Conservation (phyloP, 2,888 invertebrate genomes). For the Hydroisotoma schaefferi region DNA sequence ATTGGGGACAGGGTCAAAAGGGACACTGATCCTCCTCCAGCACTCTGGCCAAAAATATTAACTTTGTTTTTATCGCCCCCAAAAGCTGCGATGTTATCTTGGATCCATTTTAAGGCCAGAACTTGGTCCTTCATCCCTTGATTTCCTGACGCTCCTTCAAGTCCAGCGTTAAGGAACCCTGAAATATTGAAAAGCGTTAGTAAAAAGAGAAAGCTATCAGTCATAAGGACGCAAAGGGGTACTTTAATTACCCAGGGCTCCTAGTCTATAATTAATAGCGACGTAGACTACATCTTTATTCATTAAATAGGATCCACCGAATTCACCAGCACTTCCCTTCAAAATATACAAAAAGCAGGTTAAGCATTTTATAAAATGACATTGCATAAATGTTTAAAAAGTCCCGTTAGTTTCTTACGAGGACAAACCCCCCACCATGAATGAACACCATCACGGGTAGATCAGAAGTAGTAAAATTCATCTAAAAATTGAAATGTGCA, state of each 20-base stretch:
- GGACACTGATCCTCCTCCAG: constrained; percentile 30
- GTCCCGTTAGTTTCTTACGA: too few species aligned
- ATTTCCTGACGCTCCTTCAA: constrained; percentile 24
- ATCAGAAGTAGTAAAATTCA: too few species aligned
- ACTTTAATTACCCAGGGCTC: constrained; percentile 19
- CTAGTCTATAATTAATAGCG: constrained; percentile 33
- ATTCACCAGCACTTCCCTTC: neutral
- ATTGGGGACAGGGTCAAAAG: constrained; percentile 24
- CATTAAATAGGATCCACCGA: neutral
- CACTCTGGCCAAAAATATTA: constrained; percentile 31
- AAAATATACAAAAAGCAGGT: too few species aligned
- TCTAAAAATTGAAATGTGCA: too few species aligned
- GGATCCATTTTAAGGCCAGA: constrained; percentile 23
- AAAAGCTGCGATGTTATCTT: constrained; percentile 31
- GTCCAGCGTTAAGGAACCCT: constrained; percentile 33
- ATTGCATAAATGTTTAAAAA: too few species aligned
- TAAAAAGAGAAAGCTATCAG: too few species aligned
- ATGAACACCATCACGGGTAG: neutral
- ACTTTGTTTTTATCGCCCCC: constrained; percentile 26
- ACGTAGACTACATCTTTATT: constrained; percentile 27
- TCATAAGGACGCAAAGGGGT: neutral
- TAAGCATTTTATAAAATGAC: too few species aligned
- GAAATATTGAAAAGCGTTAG: constrained; percentile 7
- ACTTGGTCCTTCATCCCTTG: constrained; percentile 32
- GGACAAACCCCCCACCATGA: neutral